Base-by-base conservation (phyloP, 2,888 invertebrate species). In the Megaustenia siamemsis region DNA sequence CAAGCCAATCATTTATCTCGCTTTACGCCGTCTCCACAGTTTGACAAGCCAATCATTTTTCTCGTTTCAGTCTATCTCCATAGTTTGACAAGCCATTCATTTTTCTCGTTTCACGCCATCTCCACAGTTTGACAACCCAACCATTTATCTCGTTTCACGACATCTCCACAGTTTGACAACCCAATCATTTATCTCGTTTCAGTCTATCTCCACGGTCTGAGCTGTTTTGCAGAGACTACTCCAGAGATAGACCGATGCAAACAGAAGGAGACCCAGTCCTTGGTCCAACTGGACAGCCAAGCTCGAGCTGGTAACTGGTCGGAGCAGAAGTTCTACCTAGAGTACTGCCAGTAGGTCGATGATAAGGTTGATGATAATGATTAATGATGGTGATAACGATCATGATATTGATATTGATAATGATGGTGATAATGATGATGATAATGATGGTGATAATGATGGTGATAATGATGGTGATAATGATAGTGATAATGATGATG, bases 141-240 rank as follows among this genome's bases (percentile, higher is more conserved):
- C n/a, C n/a, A n/a, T n/a, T n/a, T n/a, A n/a, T n/a, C n/a, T n/a
- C n/a, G n/a, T n/a, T n/a, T n/a, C n/a, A n/a, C n/a, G n/a, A n/a
- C n/a, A n/a, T n/a, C n/a, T n/a, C n/a, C 49, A 66, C 28, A n/a
- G n/a, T n/a, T n/a, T n/a, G n/a, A n/a, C n/a, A n/a, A n/a, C n/a
- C n/a, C n/a, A 38, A 28, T 35, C 21, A 35, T 68, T 12, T 35
- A 15, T 38, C 35, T 28, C 21, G 28, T 49, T 32, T 21, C 75
- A 88, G 88, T 87, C 21, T 88, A 88, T 49, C 78, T 88, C 0
- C 69, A 45, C 10, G 88, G 88, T 1, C 78, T 88, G 43, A 60
- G 73, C 12, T 88, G 88, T 75, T 88, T 86, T 53, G 86, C 56
- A 6, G 85, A 86, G 60, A 80, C 86, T 0, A 88, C 88, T 15